Percentiles rank a stretch among this genome's conserved stretches.
Evolutionary conservation across 1,140 invertebrate genomes (phyloP).

Genomic region (Ylistrum balloti): DNA sequence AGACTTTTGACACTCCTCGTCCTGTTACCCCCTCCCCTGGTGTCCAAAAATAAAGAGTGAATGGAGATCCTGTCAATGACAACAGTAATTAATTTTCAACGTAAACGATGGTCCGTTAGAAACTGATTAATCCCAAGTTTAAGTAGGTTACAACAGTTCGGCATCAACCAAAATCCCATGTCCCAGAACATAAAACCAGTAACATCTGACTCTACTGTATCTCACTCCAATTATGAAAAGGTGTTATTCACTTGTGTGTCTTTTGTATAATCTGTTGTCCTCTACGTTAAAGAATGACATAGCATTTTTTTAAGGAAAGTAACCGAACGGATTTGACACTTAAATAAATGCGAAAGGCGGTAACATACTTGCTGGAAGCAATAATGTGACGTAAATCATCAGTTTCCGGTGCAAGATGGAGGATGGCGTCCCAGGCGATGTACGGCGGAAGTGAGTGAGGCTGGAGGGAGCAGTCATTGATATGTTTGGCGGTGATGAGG

Average conservation of each 20-base stretch:
- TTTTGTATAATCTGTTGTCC: no score
- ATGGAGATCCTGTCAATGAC: not conserved
- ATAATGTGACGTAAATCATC: not conserved
- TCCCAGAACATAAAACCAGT: no score
- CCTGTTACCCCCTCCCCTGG: not conserved
- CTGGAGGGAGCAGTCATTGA: slow-evolving; percentile 15
- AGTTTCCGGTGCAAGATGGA: slow-evolving; percentile 7
- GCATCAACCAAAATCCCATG: no score
- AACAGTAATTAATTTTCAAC: not conserved
- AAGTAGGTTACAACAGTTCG: not conserved
- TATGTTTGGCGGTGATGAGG: not conserved
- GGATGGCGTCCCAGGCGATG: slow-evolving; percentile 26
- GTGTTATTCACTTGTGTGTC: not conserved
- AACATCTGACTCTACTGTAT: no score
- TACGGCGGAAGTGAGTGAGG: not conserved
- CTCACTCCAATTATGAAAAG: not conserved
- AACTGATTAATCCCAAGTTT: not conserved
- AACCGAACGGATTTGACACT: no score
- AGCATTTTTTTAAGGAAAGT: no score
- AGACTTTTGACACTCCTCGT: not conserved
- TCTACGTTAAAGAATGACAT: no score
- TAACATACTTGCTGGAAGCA: not conserved
- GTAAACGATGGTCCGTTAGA: not conserved
- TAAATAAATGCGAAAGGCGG: no score
- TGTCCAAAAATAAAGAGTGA: not conserved